Evolutionary conservation across 2,888 invertebrate genomes (phyloP), one percentile per base, ranked within the genome.

Genomic region (Oeneis ivallda): DNA sequence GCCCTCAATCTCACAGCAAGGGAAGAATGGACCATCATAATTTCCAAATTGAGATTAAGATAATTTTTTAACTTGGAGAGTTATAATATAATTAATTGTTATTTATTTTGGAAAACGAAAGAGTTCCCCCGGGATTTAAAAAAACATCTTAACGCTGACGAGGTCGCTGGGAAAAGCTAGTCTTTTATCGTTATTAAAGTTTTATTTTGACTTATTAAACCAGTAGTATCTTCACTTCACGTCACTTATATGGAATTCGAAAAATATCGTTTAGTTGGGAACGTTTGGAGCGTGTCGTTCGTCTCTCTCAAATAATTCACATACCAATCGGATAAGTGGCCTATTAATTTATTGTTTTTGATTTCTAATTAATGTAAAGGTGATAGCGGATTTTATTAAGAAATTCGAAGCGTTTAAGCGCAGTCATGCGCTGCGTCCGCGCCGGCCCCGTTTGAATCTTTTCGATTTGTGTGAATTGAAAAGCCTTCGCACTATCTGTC

Each of bases 291-390:
- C 66, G 49, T 60, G 71, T 67, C 65, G 73, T 62, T 56, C 19
- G 62, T 62, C 63, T 68, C 50, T 65, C 64, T 50, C 50, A 60
- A 69, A 77, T 75, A 73, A 73, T 71, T 66, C 62, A 72, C 74
- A 76, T 77, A 73, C 72, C 73, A 68, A 73, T 77, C 70, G 70
- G 75, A 75, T 76, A 77, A 73, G 72, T 73, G 66, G 71, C 74
- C 74, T 61, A 67, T 66, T 75, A 72, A 76, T 78, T 76, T 69
- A 73, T 68, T 68, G 68, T 66, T 70, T 75, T 69, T 68, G 57
- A 72, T 68, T 64, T 66, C 64, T 70, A 72, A 72, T 73, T 72
- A 74, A 78, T 73, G 73, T 47, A 60, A n/a, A 69, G 43, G 57
- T 60, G 64, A 54, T 60, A 49, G 59, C n/a, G 34, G 54, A 62